Evolutionary conservation across 1,140 invertebrate genomes (phyloP), one percentile per base, ranked within the genome.

Genomic region (Triops cancriformis): DNA sequence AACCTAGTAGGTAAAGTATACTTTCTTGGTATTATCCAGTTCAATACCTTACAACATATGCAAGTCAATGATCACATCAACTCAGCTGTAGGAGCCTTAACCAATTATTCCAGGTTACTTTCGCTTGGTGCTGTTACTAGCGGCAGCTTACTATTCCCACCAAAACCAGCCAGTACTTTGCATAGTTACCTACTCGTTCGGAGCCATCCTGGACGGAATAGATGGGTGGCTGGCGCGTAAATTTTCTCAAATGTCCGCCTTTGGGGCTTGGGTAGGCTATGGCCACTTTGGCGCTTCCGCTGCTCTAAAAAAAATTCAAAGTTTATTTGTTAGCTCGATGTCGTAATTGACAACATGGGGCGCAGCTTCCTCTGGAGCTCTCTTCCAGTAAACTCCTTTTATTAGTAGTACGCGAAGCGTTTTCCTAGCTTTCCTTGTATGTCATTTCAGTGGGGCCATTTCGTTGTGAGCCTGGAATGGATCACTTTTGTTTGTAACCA

Each of bases 341-440:
- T 81, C 7, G 78, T 81, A 4, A 73, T 81, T 7, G 80, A 81
- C 75, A 81, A 81, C 42, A 14, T 81, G 23, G 80, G 80, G 51
- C 26, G 80, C 45, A 64, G 42, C n/a, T 41, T 74, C 37, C 41
- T 81, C 6, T 81, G 81, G 81, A 78, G 79, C 72, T 72, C 78
- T 45, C 42, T 73, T 43, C 73, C 73, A 73, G 77, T 78, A 77
- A 77, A 64, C 23, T n/a, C 0, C 6, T 64, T 64, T 64, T 64
- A 64, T 64, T 64, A 18, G 23, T 5, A 6, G 3, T 23, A 4
- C 31, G 31, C 10, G 14, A 64, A 27, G 23, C 7, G 26, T 11
- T 37, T n/a, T 41, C 31, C 23, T 64, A 41, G 31, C 72, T 42
- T 27, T 72, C 31, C 3, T 75, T 43, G 23, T n/a, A n/a, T 31